Base-by-base conservation (phyloP, 2,888 invertebrate genomes). In the Blastobasis adustella region DNA sequence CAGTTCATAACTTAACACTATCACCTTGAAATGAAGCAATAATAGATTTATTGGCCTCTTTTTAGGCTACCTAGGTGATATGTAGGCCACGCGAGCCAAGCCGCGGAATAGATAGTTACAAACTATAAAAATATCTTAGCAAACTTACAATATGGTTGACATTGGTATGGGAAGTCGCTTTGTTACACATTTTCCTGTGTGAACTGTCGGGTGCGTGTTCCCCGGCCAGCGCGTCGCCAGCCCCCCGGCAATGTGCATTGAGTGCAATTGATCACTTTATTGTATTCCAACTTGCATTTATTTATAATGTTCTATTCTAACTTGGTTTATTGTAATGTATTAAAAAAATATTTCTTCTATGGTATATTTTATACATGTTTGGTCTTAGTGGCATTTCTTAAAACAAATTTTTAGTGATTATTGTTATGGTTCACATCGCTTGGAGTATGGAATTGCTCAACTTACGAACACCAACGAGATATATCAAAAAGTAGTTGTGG, bases 271-370 rank as follows among this genome's bases (percentile, higher is more conserved):
- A 71, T 56, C 61, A 62, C 66, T 60, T 52, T 58, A 23, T 49
- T 62, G 58, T 53, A 71, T 75, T 73, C 69, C 68, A 67, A 69
- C 63, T 67, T 61, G 73, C 74, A 76, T 76, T 77, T 67, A 69
- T 58, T 73, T 69, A 58, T 64, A 66, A 58, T 7, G 9, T 36
- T 44, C 36, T 54, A 46, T 45, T 47, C 41, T 45, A 7, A 10
- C 40, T 49, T 43, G 42, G 38, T 43, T 10, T 10, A 43, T 9
- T 43, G 5, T 43, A 43, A 43, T 43, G 43, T 43, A n/a, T 43
- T 43, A 10, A 23, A 23, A n/a, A 23, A 23, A 23, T 23, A 23
- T 23, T 23, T 23, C 23, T 23, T 23, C 23, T 23, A 23, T 23
- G 23, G 23, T 23, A 23, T 23, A 23, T 23, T 23, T 23, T 23